Base-by-base conservation (phyloP, 2,113 vertebrate species). In the Caloenas nicobarica region DNA sequence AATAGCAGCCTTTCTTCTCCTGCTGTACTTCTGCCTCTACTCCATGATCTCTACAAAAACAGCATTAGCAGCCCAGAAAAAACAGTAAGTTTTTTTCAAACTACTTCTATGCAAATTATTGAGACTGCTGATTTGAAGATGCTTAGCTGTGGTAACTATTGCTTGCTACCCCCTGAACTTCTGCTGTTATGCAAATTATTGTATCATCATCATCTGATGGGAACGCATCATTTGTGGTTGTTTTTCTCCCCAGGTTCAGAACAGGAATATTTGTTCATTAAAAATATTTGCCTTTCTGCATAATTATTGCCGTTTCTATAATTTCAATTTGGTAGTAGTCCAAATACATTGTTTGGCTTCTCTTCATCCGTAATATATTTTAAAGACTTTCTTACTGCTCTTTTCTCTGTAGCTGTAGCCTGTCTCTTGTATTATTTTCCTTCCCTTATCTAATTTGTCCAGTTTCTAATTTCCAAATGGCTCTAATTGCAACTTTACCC, bases 301-400 rank as follows among this genome's bases (percentile, higher is more conserved):
- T 92, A 96, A 93, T 91, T 91, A 73, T 81, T 89, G 9, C 54
- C 21, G 68, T 89, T 92, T 86, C 69, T 91, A 31, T 76, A 89
- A 95, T 96, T 95, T 93, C 73, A 84, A 76, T 81, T 93, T 92
- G 86, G 93, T 92, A 78, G 46, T 28, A 34, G 26, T 91, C 89
- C 93, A 95, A 93, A 89, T 69, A 57, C 61, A 68, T 86, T 13
- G 58, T 79, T 81, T 81, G 53, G 48, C 86, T 95, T 87, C 64
- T 68, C 83, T 68, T 91, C 77, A 84, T 84, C 70, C 38, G 38
- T 91, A 86, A 81, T 68, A 79, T 66, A 56, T 74, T 95, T 92
- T 84, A 76, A 95, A 88, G 68, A 89, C 22, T 46, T 82, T 61
- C 62, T 38, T 60, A 64, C n/a, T 92, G 81, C 26, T 86, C 61